A percentile compares a stretch with the other conserved stretches of the same genome.
Evolutionary conservation across 2,113 vertebrate species (phyloP).

Genomic region (Lycaon pictus): DNA sequence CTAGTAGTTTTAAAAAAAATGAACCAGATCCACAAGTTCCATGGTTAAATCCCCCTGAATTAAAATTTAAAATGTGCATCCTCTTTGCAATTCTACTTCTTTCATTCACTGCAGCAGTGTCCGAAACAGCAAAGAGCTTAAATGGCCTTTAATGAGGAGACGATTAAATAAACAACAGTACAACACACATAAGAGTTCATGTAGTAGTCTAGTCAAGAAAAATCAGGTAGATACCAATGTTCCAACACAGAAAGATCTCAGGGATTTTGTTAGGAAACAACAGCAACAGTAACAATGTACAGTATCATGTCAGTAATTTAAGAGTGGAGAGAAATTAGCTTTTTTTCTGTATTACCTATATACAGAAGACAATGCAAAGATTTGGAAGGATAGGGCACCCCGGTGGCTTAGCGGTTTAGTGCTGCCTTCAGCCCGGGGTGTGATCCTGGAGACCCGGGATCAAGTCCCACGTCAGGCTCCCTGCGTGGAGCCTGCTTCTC

Average conservation of each 20-base stretch:
- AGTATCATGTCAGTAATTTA: not conserved
- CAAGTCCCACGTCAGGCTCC: no score
- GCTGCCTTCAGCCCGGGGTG: no score
- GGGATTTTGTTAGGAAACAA: no score
- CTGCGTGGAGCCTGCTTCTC: no score
- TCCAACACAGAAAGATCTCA: not conserved
- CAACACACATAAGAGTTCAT: not conserved
- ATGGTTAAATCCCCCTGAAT: not conserved
- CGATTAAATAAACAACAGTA: not conserved
- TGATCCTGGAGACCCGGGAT: no score
- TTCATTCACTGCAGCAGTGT: not conserved
- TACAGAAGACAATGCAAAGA: not conserved
- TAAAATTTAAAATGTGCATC: not conserved
- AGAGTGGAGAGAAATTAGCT: not conserved
- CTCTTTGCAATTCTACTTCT: not conserved
- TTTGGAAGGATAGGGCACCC: not conserved
- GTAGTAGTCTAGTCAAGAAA: not conserved
- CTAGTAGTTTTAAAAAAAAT: slow-evolving; percentile 1
- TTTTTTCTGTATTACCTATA: not conserved
- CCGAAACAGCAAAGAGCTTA: not conserved
- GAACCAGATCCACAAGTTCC: not conserved
- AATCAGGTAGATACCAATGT: not conserved
- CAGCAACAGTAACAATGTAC: not conserved
- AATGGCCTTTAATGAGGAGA: not conserved
- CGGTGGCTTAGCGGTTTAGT: no score